Evolutionary conservation across 2,113 vertebrate genomes (phyloP).

Genomic region (Chinchilla lanigera): DNA sequence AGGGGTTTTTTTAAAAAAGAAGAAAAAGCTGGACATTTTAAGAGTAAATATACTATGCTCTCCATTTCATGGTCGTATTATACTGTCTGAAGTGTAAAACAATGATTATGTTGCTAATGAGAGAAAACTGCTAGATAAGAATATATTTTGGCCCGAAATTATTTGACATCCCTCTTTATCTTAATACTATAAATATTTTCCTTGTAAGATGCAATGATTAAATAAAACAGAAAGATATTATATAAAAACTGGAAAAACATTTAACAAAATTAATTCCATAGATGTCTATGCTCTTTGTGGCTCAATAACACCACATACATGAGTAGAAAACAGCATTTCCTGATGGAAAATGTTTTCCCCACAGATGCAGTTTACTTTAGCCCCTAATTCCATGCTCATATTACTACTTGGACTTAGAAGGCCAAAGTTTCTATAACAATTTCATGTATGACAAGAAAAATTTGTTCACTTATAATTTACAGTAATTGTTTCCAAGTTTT

Average conservation of each 20-base stretch:
- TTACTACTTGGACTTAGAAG: not conserved
- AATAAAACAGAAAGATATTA: not conserved
- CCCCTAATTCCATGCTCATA: not conserved
- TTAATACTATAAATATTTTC: not conserved
- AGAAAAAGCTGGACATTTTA: not conserved
- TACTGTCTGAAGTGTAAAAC: not conserved
- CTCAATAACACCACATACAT: not conserved
- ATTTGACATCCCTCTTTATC: not conserved
- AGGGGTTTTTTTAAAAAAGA: not conserved
- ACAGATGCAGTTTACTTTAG: not conserved
- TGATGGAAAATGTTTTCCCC: not conserved
- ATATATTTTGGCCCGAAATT: constrained; percentile 2
- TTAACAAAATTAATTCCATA: not conserved
- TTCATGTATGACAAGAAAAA: not conserved
- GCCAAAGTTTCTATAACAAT: not conserved
- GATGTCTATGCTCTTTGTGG: not conserved
- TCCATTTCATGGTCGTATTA: not conserved
- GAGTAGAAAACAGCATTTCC: not conserved
- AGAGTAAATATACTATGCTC: not conserved
- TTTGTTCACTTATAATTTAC: not conserved
- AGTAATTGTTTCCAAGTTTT: not conserved
- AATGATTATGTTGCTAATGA: not conserved
- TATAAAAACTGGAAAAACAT: not conserved
- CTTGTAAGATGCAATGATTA: not conserved
- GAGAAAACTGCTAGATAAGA: constrained; percentile 1